Evolutionary conservation across 2,888 invertebrate genomes (phyloP).

Genomic region (Eumacrocentrus americanus): DNA sequence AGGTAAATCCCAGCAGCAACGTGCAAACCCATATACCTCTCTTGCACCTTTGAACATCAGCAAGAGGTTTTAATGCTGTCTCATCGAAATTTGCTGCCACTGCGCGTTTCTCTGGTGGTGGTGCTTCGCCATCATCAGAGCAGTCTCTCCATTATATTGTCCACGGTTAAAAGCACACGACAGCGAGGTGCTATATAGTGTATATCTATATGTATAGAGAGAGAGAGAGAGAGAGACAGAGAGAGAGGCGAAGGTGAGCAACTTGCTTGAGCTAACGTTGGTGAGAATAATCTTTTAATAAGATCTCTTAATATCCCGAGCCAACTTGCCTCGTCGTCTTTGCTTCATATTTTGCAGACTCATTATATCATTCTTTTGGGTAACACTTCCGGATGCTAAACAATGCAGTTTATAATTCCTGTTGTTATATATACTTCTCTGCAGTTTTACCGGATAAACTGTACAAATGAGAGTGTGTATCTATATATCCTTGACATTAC

Average conservation of each 20-base stretch:
- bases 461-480: too few species aligned
- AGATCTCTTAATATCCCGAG: slow-evolving; percentile 36
- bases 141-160: slow-evolving; percentile 19
- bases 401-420: slow-evolving; percentile 4
- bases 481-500: slow-evolving; percentile 19
- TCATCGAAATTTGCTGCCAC: slow-evolving; percentile 23
- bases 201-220: too few species aligned
- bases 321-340: too few species aligned
- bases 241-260: slow-evolving; percentile 20
- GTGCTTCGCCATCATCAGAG: not conserved
- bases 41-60: slow-evolving; percentile 1
- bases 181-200: too few species aligned
- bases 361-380: slow-evolving; percentile 10
- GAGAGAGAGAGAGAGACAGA: too few species aligned
- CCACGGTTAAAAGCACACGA: slow-evolving; percentile 9
- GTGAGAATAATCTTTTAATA: slow-evolving; percentile 38
- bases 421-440: not conserved
- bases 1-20: slow-evolving; percentile 14
- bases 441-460: not conserved
- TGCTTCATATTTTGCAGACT: slow-evolving; percentile 14
- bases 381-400: not conserved
- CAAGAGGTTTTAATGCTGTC: slow-evolving; percentile 8
- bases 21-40: too few species aligned
- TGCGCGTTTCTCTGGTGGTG: slow-evolving; percentile 2
- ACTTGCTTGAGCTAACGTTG: slow-evolving; percentile 30